Evolutionary conservation across 2,888 invertebrate genomes (phyloP).

Genomic region (Parthenolecanium corni): DNA sequence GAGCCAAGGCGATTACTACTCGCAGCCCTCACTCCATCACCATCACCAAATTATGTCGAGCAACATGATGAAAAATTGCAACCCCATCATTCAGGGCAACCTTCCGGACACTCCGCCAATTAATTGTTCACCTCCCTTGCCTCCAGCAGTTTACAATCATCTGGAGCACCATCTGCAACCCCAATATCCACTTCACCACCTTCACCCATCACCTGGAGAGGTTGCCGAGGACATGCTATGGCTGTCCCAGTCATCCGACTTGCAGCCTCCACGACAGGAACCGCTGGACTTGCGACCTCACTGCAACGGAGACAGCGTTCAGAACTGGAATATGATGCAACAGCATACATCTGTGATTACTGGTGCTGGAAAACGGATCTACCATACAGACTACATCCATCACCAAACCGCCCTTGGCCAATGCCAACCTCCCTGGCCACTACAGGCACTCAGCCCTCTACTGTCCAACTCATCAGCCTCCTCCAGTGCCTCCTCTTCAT

Average conservation of each 20-base stretch:
- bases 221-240: constrained; percentile 55
- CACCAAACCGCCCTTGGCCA: constrained; percentile 12
- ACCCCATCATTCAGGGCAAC: constrained; percentile 51
- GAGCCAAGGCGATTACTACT: constrained; percentile 52
- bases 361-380: constrained; percentile 7
- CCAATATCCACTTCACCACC: constrained; percentile 31
- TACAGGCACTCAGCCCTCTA: background rate
- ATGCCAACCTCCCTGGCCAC: background rate
- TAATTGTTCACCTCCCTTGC: constrained; percentile 43
- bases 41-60: constrained; percentile 41
- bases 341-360: constrained; percentile 35
- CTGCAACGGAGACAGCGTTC: constrained; percentile 17
- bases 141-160: background rate
- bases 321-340: constrained; percentile 28
- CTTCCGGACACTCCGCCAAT: constrained; percentile 75
- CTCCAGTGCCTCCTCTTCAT: too few relatives aligned
- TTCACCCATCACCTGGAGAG: constrained; percentile 31
- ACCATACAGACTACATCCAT: constrained; percentile 2
- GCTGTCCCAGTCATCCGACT: constrained; percentile 53
- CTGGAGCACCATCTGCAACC: constrained; percentile 29
- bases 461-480: too few relatives aligned
- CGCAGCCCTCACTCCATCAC: constrained; percentile 42
- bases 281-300: constrained; percentile 64
- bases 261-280: constrained; percentile 42
- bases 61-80: constrained; percentile 36